These are phyloP conservation scores for Coelinius sp. DNA, from an alignment of 2,888 invertebrate genomes.

Conservation along the genomic window DNA sequence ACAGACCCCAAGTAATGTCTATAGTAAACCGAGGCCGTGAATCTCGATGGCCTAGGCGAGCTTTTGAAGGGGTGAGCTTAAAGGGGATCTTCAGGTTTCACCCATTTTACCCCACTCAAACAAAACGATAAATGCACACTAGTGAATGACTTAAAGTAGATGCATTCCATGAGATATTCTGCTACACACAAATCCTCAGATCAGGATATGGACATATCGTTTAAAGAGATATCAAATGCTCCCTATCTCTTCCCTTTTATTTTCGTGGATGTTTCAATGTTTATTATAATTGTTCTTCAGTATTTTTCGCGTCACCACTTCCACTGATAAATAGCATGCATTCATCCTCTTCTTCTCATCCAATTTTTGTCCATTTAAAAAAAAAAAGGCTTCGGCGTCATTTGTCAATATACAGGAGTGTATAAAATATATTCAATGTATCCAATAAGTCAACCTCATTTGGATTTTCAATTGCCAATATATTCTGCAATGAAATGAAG, in stretches of 20 bases:
- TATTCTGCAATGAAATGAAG: background rate
- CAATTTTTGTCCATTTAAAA: background rate
- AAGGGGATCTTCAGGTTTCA: slow-evolving; percentile 42
- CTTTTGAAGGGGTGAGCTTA: slow-evolving; percentile 35
- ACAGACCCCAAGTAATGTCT: slow-evolving; percentile 38
- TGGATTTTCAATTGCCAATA: background rate
- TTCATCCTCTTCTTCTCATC: background rate
- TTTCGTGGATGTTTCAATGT: slow-evolving; percentile 11
- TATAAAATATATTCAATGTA: too few relatives aligned
- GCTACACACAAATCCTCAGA: background rate
- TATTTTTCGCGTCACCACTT: background rate
- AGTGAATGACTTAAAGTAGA: slow-evolving; percentile 34
- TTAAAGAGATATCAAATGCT: slow-evolving; percentile 32
- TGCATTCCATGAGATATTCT: slow-evolving; percentile 12
- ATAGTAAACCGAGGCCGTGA: slow-evolving; percentile 44
- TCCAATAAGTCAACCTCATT: background rate
- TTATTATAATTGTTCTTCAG: background rate
- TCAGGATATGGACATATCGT: slow-evolving; percentile 36
- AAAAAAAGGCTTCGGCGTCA: background rate
- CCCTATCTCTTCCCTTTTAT: slow-evolving; percentile 2
- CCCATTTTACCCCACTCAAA: slow-evolving; percentile 16
- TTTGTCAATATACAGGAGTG: too few relatives aligned
- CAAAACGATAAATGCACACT: slow-evolving; percentile 1
- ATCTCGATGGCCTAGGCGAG: slow-evolving; percentile 45
- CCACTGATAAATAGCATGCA: background rate